These are phyloP conservation scores for Abrostola tripartita DNA, from an alignment of 2,888 invertebrate genomes.

Conservation along the genomic window DNA sequence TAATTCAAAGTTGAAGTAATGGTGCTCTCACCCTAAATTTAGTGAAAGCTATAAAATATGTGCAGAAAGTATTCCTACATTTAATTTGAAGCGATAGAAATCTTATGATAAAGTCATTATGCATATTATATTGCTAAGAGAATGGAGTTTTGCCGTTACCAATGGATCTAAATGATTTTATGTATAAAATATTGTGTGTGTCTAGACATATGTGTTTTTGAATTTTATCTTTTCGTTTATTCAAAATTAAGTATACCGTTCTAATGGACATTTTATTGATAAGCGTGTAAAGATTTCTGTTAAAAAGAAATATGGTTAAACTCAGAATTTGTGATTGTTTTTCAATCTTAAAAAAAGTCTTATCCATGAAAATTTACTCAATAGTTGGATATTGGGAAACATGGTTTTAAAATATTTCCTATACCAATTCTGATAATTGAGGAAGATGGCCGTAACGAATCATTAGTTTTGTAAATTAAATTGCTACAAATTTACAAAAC, in stretches of 20 bases:
- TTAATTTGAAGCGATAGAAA: slow-evolving; percentile 36
- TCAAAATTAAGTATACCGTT: no score
- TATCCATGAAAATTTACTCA: no score
- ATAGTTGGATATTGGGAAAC: no score
- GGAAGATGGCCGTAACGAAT: background rate
- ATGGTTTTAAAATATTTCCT: no score
- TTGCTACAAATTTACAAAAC: slow-evolving; percentile 6
- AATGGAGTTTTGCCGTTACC: slow-evolving; percentile 20
- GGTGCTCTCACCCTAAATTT: slow-evolving; percentile 47
- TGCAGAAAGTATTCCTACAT: slow-evolving; percentile 31
- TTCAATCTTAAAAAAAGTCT: no score
- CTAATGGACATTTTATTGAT: no score
- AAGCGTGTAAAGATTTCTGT: no score
- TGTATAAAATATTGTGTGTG: background rate
- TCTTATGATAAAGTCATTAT: slow-evolving; percentile 40
- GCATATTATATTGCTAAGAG: slow-evolving; percentile 20
- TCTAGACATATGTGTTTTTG: no score
- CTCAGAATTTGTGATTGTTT: no score
- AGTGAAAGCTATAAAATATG: slow-evolving; percentile 46
- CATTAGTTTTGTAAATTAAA: background rate
- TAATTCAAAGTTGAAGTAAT: slow-evolving; percentile 30
- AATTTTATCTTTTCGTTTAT: no score
- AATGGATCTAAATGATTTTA: background rate
- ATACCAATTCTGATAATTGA: background rate
- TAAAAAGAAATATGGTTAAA: no score